Evolutionary conservation across 53 echinoderm and acorn worm genomes (phyloP).

Genomic region (Paracentrotus lividus): DNA sequence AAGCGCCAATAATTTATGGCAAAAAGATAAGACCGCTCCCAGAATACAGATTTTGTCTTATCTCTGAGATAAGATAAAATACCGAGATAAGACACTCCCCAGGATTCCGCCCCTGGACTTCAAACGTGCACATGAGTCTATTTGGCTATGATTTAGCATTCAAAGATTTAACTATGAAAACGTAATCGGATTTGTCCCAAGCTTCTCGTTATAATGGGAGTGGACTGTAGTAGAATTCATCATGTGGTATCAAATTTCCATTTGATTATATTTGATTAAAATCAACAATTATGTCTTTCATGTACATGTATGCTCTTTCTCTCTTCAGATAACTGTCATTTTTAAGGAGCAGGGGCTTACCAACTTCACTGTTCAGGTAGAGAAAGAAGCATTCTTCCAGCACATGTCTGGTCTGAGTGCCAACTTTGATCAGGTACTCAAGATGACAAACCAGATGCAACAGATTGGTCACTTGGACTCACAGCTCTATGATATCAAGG

Average conservation of each 20-base stretch:
- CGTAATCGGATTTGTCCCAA: too few species aligned
- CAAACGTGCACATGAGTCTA: too few species aligned
- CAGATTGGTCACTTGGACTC: constrained; percentile 71
- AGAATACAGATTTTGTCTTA: too few species aligned
- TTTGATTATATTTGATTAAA: not conserved
- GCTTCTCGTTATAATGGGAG: too few species aligned
- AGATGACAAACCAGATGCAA: constrained; percentile 89
- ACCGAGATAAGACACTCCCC: too few species aligned
- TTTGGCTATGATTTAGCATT: too few species aligned
- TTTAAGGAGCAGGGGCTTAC: constrained; percentile 90
- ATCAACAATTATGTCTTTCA: not conserved
- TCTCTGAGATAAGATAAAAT: too few species aligned
- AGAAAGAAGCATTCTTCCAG: constrained; percentile 97
- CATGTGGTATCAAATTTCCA: not conserved
- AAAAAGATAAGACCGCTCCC: too few species aligned
- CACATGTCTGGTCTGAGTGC: constrained; percentile 99
- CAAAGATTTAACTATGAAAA: too few species aligned
- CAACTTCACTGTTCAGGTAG: constrained; percentile 94
- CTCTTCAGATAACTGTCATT: constrained; percentile 79
- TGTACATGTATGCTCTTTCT: not conserved
- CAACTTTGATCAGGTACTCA: constrained; percentile 88
- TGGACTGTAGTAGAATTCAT: not conserved
- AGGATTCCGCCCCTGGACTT: too few species aligned
- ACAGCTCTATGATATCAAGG: constrained; percentile 87
- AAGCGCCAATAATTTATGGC: too few species aligned